Conservation (phyloP, 30 jellyfish, hydroid and myxozoan species). For the Turritopsis rubra region DNA sequence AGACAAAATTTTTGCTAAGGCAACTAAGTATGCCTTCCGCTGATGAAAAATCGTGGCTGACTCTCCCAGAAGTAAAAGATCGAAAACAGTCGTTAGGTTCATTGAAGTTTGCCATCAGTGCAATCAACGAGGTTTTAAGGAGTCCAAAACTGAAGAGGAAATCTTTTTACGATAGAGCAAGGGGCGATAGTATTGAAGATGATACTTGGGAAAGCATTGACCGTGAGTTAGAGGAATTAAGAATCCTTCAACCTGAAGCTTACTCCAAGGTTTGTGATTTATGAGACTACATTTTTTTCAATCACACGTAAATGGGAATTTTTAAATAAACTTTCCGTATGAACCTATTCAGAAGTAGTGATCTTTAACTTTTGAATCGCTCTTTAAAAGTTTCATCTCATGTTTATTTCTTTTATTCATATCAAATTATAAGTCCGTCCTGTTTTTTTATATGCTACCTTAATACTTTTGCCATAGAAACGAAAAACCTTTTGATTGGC, state of each 20-base stretch:
- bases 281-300: background rate
- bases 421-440: background rate
- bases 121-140: background rate
- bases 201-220: background rate
- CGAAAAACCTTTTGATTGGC: background rate
- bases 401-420: background rate
- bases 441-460: background rate
- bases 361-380: too few species aligned
- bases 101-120: background rate
- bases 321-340: too few species aligned
- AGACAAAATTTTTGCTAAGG: background rate
- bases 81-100: background rate
- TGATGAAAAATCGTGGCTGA: background rate
- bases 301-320: background rate
- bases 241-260: background rate
- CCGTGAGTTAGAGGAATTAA: background rate
- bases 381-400: background rate
- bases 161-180: background rate
- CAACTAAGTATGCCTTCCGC: background rate
- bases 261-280: background rate
- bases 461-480: background rate
- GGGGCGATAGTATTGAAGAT: background rate
- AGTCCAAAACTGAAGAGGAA: background rate
- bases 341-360: too few species aligned
- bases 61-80: slow-evolving; percentile 4